Evolutionary conservation across 2,888 invertebrate species (phyloP).

Genomic region (Phaonia tiefii): DNA sequence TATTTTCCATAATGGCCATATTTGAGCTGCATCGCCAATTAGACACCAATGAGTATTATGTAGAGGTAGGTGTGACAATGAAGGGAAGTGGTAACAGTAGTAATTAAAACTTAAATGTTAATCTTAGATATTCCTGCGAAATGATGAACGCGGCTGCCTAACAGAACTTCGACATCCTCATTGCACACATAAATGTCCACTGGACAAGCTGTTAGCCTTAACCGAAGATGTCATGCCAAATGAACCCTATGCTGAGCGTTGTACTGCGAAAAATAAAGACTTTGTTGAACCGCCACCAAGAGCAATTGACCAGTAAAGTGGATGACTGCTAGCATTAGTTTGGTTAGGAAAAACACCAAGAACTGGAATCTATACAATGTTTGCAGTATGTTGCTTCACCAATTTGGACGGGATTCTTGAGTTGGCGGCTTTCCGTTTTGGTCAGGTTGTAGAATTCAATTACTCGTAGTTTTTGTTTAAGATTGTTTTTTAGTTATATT

Average conservation of each 20-base stretch:
- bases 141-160: constrained; percentile 82
- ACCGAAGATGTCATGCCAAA: constrained; percentile 82
- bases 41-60: constrained; percentile 80
- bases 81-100: neutral
- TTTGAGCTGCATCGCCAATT: constrained; percentile 84
- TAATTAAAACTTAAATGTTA: no score
- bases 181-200: constrained; percentile 84
- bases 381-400: no score
- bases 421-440: no score
- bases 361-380: no score
- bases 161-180: constrained; percentile 83
- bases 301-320: constrained; percentile 71
- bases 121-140: constrained; percentile 79
- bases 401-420: no score
- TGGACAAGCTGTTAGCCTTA: constrained; percentile 82
- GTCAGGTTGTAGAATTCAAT: no score
- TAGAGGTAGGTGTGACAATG: constrained; percentile 74
- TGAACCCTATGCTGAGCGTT: constrained; percentile 82
- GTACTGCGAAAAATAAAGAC: constrained; percentile 81
- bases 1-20: constrained; percentile 84
- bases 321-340: neutral
- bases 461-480: neutral
- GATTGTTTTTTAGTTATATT: constrained; percentile 10
- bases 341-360: no score
- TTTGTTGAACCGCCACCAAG: constrained; percentile 82